Percentiles rank a stretch among this genome's conserved stretches.
phyloP scores from a whole-genome alignment of 2,797 vertebrate species.

The Lacerta viridis region DNA sequence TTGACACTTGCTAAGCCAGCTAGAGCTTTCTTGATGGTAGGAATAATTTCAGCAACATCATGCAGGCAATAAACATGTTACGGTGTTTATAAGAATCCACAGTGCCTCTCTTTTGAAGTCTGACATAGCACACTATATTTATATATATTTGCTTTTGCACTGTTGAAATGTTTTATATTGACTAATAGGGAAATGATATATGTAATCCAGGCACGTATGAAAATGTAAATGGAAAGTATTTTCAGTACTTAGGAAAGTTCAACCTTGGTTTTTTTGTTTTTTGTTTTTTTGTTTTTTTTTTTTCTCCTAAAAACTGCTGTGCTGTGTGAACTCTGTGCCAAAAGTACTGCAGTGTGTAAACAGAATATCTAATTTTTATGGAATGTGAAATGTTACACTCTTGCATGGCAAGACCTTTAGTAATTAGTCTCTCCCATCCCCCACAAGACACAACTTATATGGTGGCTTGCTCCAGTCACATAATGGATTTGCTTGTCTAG shows the following conservation, averaged over 20 bases:
- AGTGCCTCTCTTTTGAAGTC: slow-evolving; percentile 69
- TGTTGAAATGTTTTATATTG: slow-evolving; percentile 77
- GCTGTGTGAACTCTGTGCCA: slow-evolving; percentile 73
- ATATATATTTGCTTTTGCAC: slow-evolving; percentile 76
- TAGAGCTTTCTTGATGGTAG: slow-evolving; percentile 72
- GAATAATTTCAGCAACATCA: slow-evolving; percentile 71
- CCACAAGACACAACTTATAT: slow-evolving; percentile 70
- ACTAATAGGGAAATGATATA: slow-evolving; percentile 74
- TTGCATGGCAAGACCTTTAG: slow-evolving; percentile 76
- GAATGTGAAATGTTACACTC: slow-evolving; percentile 77
- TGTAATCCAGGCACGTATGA: slow-evolving; percentile 76
- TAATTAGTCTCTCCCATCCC: slow-evolving; percentile 46
- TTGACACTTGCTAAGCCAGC: slow-evolving; percentile 66
- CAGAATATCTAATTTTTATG: slow-evolving; percentile 76
- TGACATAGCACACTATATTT: slow-evolving; percentile 74
- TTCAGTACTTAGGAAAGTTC: slow-evolving; percentile 68
- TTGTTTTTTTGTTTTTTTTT: no score
- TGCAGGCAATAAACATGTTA: slow-evolving; percentile 72
- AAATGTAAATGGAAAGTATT: slow-evolving; percentile 75
- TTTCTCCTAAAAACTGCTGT: slow-evolving; percentile 67
- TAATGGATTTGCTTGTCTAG: slow-evolving; percentile 78
- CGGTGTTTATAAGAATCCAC: slow-evolving; percentile 74
- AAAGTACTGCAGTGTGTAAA: slow-evolving; percentile 77
- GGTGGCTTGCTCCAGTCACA: slow-evolving; percentile 70
- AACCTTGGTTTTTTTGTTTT: slow-evolving; percentile 38